These are phyloP conservation scores for Hippoglossus stenolepis DNA, from an alignment of 2,113 vertebrate species.

Conservation along the genomic window DNA sequence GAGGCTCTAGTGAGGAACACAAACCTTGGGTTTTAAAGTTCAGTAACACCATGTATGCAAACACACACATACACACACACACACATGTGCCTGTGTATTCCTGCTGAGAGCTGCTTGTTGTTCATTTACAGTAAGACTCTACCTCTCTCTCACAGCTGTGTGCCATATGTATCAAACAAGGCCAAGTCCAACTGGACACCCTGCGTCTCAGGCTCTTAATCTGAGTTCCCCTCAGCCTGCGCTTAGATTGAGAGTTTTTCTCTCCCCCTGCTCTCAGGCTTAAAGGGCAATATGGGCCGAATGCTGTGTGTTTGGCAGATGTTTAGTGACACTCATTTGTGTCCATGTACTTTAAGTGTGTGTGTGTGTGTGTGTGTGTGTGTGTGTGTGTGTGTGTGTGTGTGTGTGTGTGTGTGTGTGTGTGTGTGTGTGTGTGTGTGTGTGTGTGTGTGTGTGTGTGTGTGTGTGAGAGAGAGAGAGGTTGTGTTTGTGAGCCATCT, in stretches of 20 bases:
- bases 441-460: neutral
- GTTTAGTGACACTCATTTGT: conserved; percentile 70
- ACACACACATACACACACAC: conserved; percentile 11
- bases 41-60: conserved; percentile 30
- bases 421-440: conserved; percentile 46
- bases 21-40: conserved; percentile 37
- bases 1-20: conserved; percentile 22
- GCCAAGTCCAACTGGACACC: conserved; percentile 65
- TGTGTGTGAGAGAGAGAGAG: neutral
- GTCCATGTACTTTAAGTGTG: conserved; percentile 55
- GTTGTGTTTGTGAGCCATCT: conserved; percentile 79
- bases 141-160: conserved; percentile 65
- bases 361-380: conserved; percentile 29
- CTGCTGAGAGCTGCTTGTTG: conserved; percentile 59
- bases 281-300: conserved; percentile 66
- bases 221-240: conserved; percentile 72
- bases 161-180: conserved; percentile 71
- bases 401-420: too few species aligned
- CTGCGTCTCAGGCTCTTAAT: conserved; percentile 72
- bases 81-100: conserved; percentile 12
- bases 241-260: conserved; percentile 73
- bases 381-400: conserved; percentile 60
- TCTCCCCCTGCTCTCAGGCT: conserved; percentile 61
- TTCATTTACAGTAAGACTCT: conserved; percentile 58
- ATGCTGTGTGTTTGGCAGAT: conserved; percentile 72